Percentiles rank a stretch among this genome's conserved stretches.
phyloP scores from a whole-genome alignment of 1,140 invertebrate species.

The Ruditapes philippinarum region DNA sequence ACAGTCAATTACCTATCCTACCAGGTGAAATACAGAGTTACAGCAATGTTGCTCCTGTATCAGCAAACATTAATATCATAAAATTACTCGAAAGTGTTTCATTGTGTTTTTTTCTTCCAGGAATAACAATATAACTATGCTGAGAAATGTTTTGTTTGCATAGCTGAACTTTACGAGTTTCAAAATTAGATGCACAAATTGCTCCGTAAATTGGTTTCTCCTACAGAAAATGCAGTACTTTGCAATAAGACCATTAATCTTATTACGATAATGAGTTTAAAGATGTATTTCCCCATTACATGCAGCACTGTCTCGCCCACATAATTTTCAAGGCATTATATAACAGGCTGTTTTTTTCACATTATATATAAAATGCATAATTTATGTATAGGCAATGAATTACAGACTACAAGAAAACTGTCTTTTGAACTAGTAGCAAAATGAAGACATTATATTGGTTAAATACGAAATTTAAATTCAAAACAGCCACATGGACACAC shows the following conservation, averaged over 20 bases:
- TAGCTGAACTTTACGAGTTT: background rate
- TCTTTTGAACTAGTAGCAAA: too few species aligned
- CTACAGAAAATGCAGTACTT: background rate
- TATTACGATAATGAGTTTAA: background rate
- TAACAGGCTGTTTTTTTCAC: too few species aligned
- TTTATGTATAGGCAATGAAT: too few species aligned
- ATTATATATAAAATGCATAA: too few species aligned
- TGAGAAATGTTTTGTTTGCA: background rate
- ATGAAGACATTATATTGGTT: too few species aligned
- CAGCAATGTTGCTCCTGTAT: background rate
- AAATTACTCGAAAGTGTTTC: background rate
- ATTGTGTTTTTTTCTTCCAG: too few species aligned
- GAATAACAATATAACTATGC: background rate
- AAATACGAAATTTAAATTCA: too few species aligned
- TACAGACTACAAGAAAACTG: too few species aligned
- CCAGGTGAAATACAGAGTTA: conserved; percentile 27
- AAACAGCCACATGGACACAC: too few species aligned
- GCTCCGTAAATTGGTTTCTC: background rate
- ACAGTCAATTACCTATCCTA: conserved; percentile 32
- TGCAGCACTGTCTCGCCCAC: too few species aligned
- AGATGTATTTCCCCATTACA: background rate
- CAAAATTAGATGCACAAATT: background rate
- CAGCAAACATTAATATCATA: conserved; percentile 12
- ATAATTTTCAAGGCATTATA: too few species aligned
- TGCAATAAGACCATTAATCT: background rate